Conservation (phyloP, 2,797 vertebrate genomes). For the Notoglanidium macrostoma region DNA sequence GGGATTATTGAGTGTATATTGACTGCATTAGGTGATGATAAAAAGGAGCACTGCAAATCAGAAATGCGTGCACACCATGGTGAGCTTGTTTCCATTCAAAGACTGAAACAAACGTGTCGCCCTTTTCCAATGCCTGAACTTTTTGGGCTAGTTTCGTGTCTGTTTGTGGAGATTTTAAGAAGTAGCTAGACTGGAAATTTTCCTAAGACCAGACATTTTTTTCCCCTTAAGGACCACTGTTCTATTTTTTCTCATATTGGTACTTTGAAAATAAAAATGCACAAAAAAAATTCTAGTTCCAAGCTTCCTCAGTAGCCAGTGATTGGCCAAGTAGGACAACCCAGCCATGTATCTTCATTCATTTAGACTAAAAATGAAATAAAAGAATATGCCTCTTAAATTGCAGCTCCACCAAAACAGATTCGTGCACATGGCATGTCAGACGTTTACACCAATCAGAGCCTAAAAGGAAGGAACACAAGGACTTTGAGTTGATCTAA, state of each 20-base stretch:
- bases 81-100: neutral
- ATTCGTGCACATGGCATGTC: neutral
- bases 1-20: neutral
- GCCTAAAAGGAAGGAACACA: slow-evolving; percentile 72
- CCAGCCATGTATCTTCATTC: neutral
- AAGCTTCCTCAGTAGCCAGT: neutral
- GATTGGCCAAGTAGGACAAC: neutral
- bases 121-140: neutral
- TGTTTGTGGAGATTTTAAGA: neutral
- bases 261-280: neutral
- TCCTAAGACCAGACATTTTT: neutral
- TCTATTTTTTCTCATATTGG: neutral
- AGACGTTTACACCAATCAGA: slow-evolving; percentile 70
- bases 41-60: neutral
- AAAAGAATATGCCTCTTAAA: neutral
- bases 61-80: neutral
- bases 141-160: neutral
- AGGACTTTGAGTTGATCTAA: slow-evolving; percentile 72
- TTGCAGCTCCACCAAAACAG: neutral
- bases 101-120: neutral
- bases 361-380: neutral
- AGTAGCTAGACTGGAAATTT: neutral
- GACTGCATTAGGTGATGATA: neutral
- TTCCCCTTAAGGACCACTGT: neutral
- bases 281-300: neutral